A percentile compares a stretch with the other conserved stretches of the same genome.
These are phyloP conservation scores for Phasianus colchicus DNA, from an alignment of 2,113 vertebrate species.

Conservation along the genomic window DNA sequence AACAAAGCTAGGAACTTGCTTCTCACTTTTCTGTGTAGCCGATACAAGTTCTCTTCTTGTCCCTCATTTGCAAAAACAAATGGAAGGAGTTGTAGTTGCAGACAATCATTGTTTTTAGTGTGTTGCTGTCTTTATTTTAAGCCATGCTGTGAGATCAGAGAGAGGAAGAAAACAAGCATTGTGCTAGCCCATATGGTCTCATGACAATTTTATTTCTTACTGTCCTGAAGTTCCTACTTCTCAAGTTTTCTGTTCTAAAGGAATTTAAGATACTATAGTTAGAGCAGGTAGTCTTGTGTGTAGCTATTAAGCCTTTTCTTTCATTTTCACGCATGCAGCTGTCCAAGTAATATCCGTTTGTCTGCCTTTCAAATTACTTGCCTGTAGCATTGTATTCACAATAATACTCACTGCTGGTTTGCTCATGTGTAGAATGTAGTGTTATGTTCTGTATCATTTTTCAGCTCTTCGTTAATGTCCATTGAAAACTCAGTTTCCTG, in stretches of 20 bases:
- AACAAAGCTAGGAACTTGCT: neutral
- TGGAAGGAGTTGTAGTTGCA: neutral
- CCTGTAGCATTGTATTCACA: conserved; percentile 1
- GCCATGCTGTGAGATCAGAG: neutral
- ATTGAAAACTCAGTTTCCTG: neutral
- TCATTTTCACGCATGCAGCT: neutral
- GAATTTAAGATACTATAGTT: neutral
- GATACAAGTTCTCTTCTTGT: neutral
- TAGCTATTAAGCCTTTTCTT: neutral
- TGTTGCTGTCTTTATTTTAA: neutral
- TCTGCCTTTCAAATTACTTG: conserved; percentile 10
- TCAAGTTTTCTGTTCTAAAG: neutral
- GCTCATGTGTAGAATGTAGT: neutral
- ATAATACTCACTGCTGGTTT: neutral
- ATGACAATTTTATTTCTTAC: neutral
- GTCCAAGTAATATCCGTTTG: neutral
- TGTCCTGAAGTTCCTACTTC: neutral
- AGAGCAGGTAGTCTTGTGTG: neutral
- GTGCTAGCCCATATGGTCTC: neutral
- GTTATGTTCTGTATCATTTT: neutral
- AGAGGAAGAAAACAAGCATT: neutral
- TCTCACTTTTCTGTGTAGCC: neutral
- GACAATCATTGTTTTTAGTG: neutral
- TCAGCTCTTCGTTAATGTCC: neutral
- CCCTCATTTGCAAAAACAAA: neutral